A percentile compares a stretch with the other conserved stretches of the same genome.
Conservation (phyloP, 2,797 vertebrate species). For the Parauchenoglanis ngamensis region DNA sequence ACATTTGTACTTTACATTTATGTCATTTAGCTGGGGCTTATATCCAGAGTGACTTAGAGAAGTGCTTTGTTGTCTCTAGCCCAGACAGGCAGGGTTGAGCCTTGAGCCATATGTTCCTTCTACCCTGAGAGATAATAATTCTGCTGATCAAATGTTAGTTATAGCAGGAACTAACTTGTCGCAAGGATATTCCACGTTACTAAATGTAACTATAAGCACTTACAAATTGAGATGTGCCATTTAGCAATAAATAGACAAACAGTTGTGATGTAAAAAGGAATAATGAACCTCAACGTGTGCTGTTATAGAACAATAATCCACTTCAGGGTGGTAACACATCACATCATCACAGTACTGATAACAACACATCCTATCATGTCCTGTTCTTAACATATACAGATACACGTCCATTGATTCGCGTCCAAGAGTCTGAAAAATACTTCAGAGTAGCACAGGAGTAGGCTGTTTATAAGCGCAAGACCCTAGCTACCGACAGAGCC, state of each 20-base stretch:
- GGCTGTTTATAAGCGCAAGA: background rate
- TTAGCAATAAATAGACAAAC: background rate
- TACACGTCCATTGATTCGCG: background rate
- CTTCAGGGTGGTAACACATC: background rate
- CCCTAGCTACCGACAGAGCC: background rate
- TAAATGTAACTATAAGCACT: background rate
- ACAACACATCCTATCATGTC: background rate
- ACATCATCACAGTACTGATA: background rate
- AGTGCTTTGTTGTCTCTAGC: background rate
- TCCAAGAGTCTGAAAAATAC: background rate
- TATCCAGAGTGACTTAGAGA: background rate
- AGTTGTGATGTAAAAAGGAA: background rate
- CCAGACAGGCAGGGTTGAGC: background rate
- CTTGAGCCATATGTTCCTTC: background rate
- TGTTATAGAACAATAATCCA: constrained; percentile 2
- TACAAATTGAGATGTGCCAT: background rate
- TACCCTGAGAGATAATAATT: background rate
- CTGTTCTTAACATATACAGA: background rate
- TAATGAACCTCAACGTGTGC: background rate
- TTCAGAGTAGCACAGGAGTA: background rate
- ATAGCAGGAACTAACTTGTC: background rate
- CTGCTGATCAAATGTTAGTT: background rate
- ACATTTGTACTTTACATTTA: background rate
- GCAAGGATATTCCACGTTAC: background rate
- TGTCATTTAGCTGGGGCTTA: background rate